These are phyloP conservation scores for Odontophorus gujanensis DNA, from an alignment of 2,113 vertebrate genomes.

Conservation along the genomic window DNA sequence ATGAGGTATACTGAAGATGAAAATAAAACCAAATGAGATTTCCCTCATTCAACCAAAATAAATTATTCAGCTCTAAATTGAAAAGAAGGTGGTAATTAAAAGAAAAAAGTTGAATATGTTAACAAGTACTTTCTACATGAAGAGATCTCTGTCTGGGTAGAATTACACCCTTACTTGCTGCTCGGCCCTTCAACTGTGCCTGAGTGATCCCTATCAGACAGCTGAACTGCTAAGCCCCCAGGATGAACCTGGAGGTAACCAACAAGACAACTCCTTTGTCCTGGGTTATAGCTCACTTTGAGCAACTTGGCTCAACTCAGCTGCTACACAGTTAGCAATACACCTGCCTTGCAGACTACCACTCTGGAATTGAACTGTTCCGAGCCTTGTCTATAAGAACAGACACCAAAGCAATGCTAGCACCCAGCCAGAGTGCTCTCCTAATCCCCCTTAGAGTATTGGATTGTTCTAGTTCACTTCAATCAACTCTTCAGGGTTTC, in stretches of 20 bases:
- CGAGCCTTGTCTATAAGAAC: not conserved
- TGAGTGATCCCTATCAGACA: not conserved
- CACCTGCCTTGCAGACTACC: not conserved
- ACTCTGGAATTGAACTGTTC: not conserved
- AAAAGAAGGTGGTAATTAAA: not conserved
- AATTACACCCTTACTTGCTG: not conserved
- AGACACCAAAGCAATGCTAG: not conserved
- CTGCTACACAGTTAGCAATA: not conserved
- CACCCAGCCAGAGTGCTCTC: rapidly evolving
- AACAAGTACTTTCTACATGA: not conserved
- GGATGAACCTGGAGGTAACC: not conserved
- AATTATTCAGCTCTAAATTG: not conserved
- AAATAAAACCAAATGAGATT: not conserved
- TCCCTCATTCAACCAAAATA: not conserved
- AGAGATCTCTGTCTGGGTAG: not conserved
- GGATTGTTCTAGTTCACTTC: not conserved
- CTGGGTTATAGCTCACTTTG: not conserved
- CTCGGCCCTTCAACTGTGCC: not conserved
- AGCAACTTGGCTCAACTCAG: not conserved
- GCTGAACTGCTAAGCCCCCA: not conserved
- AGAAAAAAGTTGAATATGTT: not conserved
- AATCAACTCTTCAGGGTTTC: not conserved
- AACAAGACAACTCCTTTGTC: not conserved
- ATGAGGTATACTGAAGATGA: not conserved
- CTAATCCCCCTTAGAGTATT: not conserved